These are phyloP conservation scores for Eristalis pertinax DNA, from an alignment of 2,888 invertebrate genomes.

Conservation along the genomic window DNA sequence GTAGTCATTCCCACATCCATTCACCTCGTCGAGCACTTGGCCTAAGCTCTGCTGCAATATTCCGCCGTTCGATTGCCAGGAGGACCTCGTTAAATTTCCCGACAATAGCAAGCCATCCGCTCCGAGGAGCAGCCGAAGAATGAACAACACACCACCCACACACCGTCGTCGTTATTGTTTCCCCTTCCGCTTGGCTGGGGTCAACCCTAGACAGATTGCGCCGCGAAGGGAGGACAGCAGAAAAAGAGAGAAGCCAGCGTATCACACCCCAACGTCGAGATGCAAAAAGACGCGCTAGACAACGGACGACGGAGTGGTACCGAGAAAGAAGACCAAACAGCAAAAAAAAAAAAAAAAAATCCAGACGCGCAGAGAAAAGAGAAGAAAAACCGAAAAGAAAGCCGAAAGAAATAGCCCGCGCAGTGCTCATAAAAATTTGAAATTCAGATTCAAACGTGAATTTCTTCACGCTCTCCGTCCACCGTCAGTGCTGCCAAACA, in stretches of 20 bases:
- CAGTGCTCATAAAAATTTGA: constrained; percentile 54
- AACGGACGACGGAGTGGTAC: neutral
- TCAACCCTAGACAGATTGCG: constrained; percentile 39
- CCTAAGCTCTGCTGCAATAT: neutral
- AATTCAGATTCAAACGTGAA: constrained; percentile 59
- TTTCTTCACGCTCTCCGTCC: neutral
- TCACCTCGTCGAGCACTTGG: neutral
- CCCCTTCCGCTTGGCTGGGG: constrained; percentile 19
- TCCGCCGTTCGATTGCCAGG: neutral
- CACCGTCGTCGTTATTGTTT: constrained; percentile 47
- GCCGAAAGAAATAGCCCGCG: neutral
- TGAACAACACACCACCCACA: constrained; percentile 17
- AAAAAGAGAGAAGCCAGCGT: neutral
- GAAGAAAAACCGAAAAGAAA: neutral
- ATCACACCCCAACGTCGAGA: constrained; percentile 24
- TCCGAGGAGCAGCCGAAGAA: neutral
- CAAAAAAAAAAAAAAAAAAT: constrained; percentile 25
- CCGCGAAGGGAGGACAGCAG: neutral
- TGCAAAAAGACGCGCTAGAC: constrained; percentile 9
- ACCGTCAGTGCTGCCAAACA: neutral
- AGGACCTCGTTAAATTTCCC: constrained; percentile 1
- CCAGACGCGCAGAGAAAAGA: constrained; percentile 10
- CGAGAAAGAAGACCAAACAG: too few relatives aligned
- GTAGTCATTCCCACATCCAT: neutral
- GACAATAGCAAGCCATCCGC: neutral